Evolutionary conservation across 1,140 invertebrate genomes (phyloP), one percentile per base, ranked within the genome.

Genomic region (Asobara japonica): DNA sequence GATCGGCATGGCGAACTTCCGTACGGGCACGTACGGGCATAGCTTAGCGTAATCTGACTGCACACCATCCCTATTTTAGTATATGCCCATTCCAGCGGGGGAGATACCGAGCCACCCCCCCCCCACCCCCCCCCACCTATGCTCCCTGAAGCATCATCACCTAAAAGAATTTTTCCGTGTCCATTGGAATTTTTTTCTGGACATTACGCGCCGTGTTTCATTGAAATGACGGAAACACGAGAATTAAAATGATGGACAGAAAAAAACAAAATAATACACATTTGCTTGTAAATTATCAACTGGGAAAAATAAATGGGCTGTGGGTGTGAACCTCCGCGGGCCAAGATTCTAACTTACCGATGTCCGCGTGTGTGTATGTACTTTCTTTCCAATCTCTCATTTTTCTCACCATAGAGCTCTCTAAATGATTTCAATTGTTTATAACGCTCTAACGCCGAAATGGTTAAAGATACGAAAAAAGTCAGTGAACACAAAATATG

Each of bases 31-130:
- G 86, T 87, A 88, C 86, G 79, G 80, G 84, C 86, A 87, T 88
- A 86, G 86, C 85, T 88, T 88, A 88, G 78, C 80, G 85, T 87
- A 87, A 87, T 87, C 86, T 87, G 84, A 87, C 83, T 86, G 84
- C 82, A 82, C 83, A 82, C 82, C 82, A 78, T 79, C 84, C 84
- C 81, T 75, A 83, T 83, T 79, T 81, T 79, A 82, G 76, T 77
- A 36, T 65, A n/a, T 38, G n/a, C 67, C 66, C 72, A 48, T 25
- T 56, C 56, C 70, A 33, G 22, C 31, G 31, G 51, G 51, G 51
- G 18, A 56, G 51, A 56, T 56, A 56, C 51, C 51, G 25, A 56
- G 3, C 51, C 51, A 22, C 8, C 5, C 22, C 22, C 51, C 22
- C 11, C 25, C 6, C 22, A 16, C 41, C 3, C 41, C n/a, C 5